phyloP scores from a whole-genome alignment of 1,140 invertebrate genomes.

The Campoletis sonorensis region DNA sequence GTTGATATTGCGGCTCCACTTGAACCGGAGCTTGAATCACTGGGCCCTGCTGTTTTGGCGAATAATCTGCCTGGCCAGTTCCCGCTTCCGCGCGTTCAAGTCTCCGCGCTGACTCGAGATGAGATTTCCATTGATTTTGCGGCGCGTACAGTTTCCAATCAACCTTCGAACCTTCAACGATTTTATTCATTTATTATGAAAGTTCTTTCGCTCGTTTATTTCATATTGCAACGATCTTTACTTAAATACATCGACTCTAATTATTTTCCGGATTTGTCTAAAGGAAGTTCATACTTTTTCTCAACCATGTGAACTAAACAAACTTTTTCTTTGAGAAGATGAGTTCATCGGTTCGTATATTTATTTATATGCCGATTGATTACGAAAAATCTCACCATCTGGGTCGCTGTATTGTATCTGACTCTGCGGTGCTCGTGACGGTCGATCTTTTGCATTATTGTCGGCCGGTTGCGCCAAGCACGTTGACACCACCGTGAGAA shows the following conservation, averaged over 20 bases:
- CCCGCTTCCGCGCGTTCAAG: conserved; percentile 55
- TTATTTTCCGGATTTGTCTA: no score
- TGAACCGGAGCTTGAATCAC: background rate
- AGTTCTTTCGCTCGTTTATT: background rate
- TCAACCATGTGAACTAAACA: no score
- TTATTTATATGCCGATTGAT: background rate
- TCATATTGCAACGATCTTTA: no score
- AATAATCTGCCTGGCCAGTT: conserved; percentile 3
- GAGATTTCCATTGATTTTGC: conserved; percentile 60
- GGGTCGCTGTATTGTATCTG: conserved; percentile 68
- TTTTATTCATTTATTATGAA: background rate
- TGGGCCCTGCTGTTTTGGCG: background rate
- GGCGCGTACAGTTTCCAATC: conserved; percentile 65
- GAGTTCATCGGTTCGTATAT: background rate
- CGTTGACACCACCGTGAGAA: conserved; percentile 57
- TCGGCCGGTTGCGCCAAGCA: conserved; percentile 58
- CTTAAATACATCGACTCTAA: no score
- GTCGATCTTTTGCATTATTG: conserved; percentile 45
- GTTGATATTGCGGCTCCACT: conserved; percentile 53
- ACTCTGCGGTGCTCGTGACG: conserved; percentile 60
- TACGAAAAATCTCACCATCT: conserved; percentile 61
- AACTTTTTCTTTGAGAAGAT: background rate
- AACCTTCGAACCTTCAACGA: conserved; percentile 62
- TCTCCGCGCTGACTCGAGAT: conserved; percentile 52
- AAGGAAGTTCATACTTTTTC: no score